Conservation (phyloP, 1,140 invertebrate genomes). For the Choristoneura fumiferana region DNA sequence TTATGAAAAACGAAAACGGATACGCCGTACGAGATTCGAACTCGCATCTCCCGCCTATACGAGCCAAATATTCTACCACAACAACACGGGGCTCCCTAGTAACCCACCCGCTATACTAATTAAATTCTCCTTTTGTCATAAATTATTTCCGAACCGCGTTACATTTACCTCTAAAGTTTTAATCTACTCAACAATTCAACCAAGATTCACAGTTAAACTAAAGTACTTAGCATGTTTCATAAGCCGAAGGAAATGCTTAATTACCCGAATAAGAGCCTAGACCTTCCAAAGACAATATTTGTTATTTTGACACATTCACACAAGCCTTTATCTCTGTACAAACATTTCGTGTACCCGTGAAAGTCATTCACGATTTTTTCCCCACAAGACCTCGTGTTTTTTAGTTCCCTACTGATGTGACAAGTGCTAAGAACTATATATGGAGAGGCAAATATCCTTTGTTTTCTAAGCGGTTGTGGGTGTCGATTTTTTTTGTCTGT, state of each 20-base stretch:
- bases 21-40: no score
- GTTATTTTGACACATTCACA: constrained; percentile 77
- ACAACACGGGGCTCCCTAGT: no score
- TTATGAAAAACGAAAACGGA: no score
- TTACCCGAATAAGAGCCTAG: constrained; percentile 46
- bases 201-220: no score
- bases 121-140: no score
- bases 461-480: constrained; percentile 37
- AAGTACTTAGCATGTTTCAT: constrained; percentile 8
- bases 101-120: no score
- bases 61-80: no score
- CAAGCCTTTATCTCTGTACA: constrained; percentile 70
- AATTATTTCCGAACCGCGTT: no score
- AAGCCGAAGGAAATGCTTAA: constrained; percentile 37
- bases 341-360: constrained; percentile 72
- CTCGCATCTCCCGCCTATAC: no score
- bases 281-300: constrained; percentile 66
- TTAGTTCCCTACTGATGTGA: constrained; percentile 71
- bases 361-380: constrained; percentile 70
- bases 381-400: constrained; percentile 48
- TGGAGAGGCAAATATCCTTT: constrained; percentile 58
- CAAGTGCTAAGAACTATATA: constrained; percentile 71
- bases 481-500: constrained; percentile 30
- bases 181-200: no score
- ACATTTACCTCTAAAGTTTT: no score